These are phyloP conservation scores for Deilephila elpenor DNA, from an alignment of 2,888 invertebrate species.

Conservation along the genomic window DNA sequence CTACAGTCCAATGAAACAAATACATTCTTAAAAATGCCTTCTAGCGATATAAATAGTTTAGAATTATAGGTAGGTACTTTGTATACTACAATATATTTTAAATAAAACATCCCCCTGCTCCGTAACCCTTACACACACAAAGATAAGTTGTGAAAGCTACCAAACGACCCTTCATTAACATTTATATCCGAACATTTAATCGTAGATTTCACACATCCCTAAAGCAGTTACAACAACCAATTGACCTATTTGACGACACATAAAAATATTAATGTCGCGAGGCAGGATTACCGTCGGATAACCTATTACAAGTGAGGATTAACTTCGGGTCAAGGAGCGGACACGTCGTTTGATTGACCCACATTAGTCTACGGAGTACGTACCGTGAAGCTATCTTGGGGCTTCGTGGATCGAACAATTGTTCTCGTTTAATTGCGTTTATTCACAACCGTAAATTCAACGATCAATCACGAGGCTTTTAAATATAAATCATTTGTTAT, in stretches of 20 bases:
- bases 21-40: too few species aligned
- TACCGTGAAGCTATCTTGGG: not conserved
- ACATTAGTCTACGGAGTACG: conserved; percentile 34
- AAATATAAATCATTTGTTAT: too few species aligned
- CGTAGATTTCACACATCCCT: not conserved
- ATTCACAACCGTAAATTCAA: not conserved
- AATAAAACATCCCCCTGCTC: not conserved
- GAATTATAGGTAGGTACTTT: too few species aligned
- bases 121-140: not conserved
- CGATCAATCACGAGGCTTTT: too few species aligned
- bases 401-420: not conserved
- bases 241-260: conserved; percentile 3
- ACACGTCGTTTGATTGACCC: conserved; percentile 39
- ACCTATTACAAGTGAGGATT: conserved; percentile 34
- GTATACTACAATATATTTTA: too few species aligned
- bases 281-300: conserved; percentile 16
- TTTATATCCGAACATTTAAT: not conserved
- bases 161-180: not conserved
- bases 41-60: too few species aligned
- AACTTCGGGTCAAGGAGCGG: conserved; percentile 41
- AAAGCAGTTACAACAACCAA: not conserved
- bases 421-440: not conserved
- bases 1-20: too few species aligned
- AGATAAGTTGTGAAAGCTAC: not conserved
- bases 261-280: conserved; percentile 21